Percentiles rank a stretch among this genome's conserved stretches.
These are phyloP conservation scores for Actinia equina DNA, from an alignment of 64 coral and sea anemone genomes.

Conservation along the genomic window DNA sequence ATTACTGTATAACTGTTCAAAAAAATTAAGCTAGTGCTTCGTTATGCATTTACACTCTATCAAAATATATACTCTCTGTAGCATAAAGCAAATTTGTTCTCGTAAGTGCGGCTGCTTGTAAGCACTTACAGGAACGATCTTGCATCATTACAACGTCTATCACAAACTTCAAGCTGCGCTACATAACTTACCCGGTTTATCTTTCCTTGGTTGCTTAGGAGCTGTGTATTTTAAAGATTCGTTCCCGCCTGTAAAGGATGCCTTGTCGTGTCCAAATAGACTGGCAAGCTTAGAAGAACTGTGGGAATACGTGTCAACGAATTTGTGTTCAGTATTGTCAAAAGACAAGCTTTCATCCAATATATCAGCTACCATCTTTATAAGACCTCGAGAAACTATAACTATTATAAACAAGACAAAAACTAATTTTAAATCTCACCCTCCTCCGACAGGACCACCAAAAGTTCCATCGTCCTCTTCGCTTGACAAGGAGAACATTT, in stretches of 20 bases:
- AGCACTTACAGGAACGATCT: too few relatives aligned
- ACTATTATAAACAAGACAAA: neutral
- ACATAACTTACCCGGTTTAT: conserved; percentile 61
- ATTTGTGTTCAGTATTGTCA: too few relatives aligned
- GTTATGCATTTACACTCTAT: too few relatives aligned
- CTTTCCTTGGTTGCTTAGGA: conserved; percentile 95
- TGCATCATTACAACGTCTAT: too few relatives aligned
- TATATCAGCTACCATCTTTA: neutral
- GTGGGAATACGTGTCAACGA: neutral
- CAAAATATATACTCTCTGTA: too few relatives aligned
- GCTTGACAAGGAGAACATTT: conserved; percentile 74
- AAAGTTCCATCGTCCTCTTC: conserved; percentile 89
- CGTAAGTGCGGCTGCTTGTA: too few relatives aligned
- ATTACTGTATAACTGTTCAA: too few relatives aligned
- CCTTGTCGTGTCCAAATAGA: conserved; percentile 87
- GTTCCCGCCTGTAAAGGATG: conserved; percentile 82
- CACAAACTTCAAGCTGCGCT: too few relatives aligned
- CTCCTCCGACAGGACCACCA: conserved; percentile 51
- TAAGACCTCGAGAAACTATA: neutral
- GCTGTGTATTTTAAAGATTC: conserved; percentile 96
- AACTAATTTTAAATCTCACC: conserved; percentile 41
- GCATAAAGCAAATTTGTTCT: too few relatives aligned
- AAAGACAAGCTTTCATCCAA: neutral
- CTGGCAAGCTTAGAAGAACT: conserved; percentile 88
- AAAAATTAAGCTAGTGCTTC: too few relatives aligned